Evolutionary conservation across 2,797 vertebrate genomes (phyloP), one percentile per base, ranked within the genome.

Genomic region (Scarus forsteni): DNA sequence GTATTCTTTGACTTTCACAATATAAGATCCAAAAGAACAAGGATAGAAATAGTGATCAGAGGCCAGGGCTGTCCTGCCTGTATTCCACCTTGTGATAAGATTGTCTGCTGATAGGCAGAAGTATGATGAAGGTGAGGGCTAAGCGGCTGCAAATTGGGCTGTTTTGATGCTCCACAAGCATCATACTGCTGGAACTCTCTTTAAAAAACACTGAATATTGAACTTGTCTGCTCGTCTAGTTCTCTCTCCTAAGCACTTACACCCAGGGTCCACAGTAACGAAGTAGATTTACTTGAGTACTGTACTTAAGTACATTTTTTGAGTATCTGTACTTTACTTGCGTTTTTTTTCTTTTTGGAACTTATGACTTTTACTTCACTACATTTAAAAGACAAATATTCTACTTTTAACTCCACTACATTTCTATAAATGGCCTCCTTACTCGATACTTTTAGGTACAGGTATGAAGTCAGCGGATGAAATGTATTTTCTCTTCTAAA

Each of bases 81-180:
- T 73, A 69, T 85, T 77, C 43, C 13, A 60, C 27, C 39, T 7
- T 4, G 42, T 34, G 84, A 89, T 89, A 85, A 85, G 84, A 89
- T 87, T 81, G 83, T 86, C 85, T 85, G 84, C 77, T 52, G 87
- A 88, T 88, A 86, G 77, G 43, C 64, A 69, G 61, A 51, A 9
- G 72, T 38, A 73, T 85, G 81, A 83, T 40, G 73, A 75, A 62
- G 75, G 59, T 48, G 60, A 77, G 70, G 74, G 75, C 83, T 80
- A 77, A 79, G 74, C 54, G 83, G 76, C 81, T 77, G 53, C 46
- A 46, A 43, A 67, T 55, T 80, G 84, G 78, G 73, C 75, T 77
- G 60, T 50, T 51, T 78, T 62, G 62, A 73, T 73, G 55, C 14
- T 69, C 80, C 80, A 85, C 79, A 74, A 85, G 84, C 78, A 79